phyloP scores from a whole-genome alignment of 2,888 invertebrate genomes.

The Acronicta psi region DNA sequence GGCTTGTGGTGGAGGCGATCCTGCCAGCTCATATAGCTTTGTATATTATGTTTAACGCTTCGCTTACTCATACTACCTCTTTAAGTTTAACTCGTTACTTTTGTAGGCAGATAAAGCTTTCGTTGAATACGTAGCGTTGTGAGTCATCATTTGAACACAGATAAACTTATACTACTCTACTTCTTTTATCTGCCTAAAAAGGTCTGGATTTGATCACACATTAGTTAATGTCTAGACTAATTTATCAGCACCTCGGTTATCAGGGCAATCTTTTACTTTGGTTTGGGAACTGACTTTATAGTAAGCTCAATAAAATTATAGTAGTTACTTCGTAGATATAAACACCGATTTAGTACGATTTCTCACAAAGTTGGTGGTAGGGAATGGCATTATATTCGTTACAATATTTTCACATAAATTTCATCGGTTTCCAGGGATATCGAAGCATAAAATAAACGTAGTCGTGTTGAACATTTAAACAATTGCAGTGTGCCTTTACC shows the following conservation, averaged over 20 bases:
- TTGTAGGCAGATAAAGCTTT: slow-evolving; percentile 16
- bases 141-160: neutral
- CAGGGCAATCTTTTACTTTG: slow-evolving; percentile 23
- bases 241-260: slow-evolving; percentile 11
- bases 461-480: slow-evolving; percentile 71
- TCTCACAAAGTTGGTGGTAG: slow-evolving; percentile 31
- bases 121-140: neutral
- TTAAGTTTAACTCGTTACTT: slow-evolving; percentile 4
- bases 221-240: slow-evolving; percentile 3
- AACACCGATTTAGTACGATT: slow-evolving; percentile 17
- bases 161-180: neutral
- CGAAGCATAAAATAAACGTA: slow-evolving; percentile 74
- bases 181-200: slow-evolving; percentile 19
- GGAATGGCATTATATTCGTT: neutral
- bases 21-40: slow-evolving; percentile 26
- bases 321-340: no score
- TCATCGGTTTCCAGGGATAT: slow-evolving; percentile 69
- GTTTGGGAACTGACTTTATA: slow-evolving; percentile 27
- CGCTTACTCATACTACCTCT: slow-evolving; percentile 30
- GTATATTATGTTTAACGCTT: slow-evolving; percentile 34
- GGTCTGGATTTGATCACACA: slow-evolving; percentile 8
- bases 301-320: slow-evolving; percentile 1
- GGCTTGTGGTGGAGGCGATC: slow-evolving; percentile 37
- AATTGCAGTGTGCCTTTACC: slow-evolving; percentile 42
- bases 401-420: slow-evolving; percentile 7